These are phyloP conservation scores for Marisa cornuarietis DNA, from an alignment of 1,140 invertebrate species.

Conservation along the genomic window DNA sequence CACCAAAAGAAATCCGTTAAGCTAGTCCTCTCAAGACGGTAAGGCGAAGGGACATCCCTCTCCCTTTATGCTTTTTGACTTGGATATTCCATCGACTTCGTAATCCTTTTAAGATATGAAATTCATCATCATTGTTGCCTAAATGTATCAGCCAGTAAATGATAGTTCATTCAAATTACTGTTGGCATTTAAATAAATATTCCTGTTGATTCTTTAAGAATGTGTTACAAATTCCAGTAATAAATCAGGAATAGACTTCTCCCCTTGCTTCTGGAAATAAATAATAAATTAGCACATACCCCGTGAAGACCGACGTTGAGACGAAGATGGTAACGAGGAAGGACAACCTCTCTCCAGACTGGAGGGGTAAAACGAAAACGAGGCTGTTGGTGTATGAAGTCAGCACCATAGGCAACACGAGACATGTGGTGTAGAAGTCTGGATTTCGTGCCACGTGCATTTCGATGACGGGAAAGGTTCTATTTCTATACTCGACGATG, in stretches of 20 bases:
- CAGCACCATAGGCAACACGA: constrained; percentile 70
- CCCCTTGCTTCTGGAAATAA: not conserved
- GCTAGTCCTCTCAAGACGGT: too few species aligned
- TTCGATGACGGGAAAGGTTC: constrained; percentile 68
- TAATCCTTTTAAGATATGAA: too few species aligned
- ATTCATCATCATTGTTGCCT: too few species aligned
- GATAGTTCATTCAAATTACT: too few species aligned
- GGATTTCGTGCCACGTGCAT: constrained; percentile 88
- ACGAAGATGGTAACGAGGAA: constrained; percentile 78
- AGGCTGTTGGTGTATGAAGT: constrained; percentile 69
- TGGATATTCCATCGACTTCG: too few species aligned
- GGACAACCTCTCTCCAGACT: constrained; percentile 71
- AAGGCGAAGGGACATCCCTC: too few species aligned
- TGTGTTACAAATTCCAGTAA: too few species aligned
- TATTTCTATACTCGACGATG: constrained; percentile 71
- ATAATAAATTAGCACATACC: constrained; percentile 44
- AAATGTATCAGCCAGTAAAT: too few species aligned
- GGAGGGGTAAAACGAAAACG: constrained; percentile 70
- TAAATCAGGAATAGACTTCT: not conserved
- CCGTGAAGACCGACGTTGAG: constrained; percentile 66
- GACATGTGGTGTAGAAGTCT: constrained; percentile 78
- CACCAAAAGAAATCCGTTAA: too few species aligned
- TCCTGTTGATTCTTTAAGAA: too few species aligned
- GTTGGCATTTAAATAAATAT: too few species aligned
- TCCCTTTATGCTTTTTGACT: too few species aligned